Base-by-base conservation (phyloP, 2,113 vertebrate genomes). In the Salvelinus fontinalis region DNA sequence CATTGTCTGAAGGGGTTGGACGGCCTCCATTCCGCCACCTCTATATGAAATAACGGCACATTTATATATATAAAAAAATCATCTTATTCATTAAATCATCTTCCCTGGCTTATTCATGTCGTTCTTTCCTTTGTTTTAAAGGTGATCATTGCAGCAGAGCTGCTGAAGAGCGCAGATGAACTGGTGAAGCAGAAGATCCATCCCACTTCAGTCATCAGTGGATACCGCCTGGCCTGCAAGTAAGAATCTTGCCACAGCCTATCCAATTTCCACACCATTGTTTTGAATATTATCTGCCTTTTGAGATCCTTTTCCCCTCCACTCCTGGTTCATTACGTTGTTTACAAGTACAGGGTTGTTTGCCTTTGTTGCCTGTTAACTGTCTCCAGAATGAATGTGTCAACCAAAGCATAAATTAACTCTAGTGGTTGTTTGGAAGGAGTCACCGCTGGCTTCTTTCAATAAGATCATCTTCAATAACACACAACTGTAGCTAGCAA, bases 181-280 rank as follows among this genome's bases (percentile, higher is more conserved):
- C 90, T 99, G 67, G 98, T 99, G 77, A 98, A 97, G 86, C 97
- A 99, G 93, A 99, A 93, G 92, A 99, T 99, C 81, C 98, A 99
- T 81, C 98, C 98, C 76, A 99, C 98, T 0, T 99, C 97, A 20
- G 92, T 99, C 76, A 99, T 99, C 76, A 96, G 97, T 81, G 97
- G 98, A 86, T 99, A 99, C 83, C 95, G 97, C 60, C 95, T 99
- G 89, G 98, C 98, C 78, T 99, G 98, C 98, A 99, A 99, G 98
- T 99, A 94, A 94, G 96, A 90, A 34, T 54, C 22, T 7, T 9
- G n/a, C 20, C 62, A 22, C 13, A 59, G 14, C 11, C 3, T n/a
- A 29, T 67, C 65, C 24, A 26, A 3, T 66, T 26, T 54, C 3
- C 12, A 14, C 49, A 54, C 16, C 12, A 54, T 8, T 54, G 5